These are phyloP conservation scores for Ectobius pallidus DNA, from an alignment of 2,888 invertebrate species.

Conservation along the genomic window DNA sequence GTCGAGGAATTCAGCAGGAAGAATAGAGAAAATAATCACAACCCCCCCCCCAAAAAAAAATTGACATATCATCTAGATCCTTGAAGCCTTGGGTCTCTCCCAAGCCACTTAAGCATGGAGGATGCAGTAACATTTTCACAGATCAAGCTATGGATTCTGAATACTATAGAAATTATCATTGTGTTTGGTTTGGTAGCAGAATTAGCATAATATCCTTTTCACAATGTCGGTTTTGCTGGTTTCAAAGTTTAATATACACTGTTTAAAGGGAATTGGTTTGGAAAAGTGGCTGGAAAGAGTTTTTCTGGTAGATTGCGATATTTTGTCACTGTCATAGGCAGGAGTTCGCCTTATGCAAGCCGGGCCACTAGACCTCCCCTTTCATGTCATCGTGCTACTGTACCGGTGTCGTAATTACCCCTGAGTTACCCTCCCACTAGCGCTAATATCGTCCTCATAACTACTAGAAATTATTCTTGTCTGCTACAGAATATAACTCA, in stretches of 20 bases:
- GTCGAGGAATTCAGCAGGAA: no score
- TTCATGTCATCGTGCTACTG: conserved; percentile 13
- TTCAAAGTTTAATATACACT: conserved; percentile 24
- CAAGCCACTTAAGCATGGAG: no score
- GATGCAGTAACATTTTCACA: no score
- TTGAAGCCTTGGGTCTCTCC: no score
- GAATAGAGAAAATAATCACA: no score
- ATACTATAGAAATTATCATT: not conserved
- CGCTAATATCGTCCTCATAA: not conserved
- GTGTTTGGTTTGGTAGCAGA: conserved; percentile 3
- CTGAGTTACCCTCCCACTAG: not conserved
- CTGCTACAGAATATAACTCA: not conserved
- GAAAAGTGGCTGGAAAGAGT: not conserved
- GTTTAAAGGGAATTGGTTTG: conserved; percentile 4
- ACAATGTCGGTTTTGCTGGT: conserved; percentile 16
- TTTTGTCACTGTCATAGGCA: conserved; percentile 20
- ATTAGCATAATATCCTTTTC: conserved; percentile 28
- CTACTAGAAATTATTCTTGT: conserved; percentile 15
- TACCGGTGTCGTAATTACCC: conserved; percentile 18
- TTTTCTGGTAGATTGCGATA: conserved; percentile 6
- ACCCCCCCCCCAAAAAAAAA: no score
- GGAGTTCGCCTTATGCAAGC: conserved; percentile 1
- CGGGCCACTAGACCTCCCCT: conserved; percentile 15
- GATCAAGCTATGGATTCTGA: not conserved
- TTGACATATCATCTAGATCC: no score